Base-by-base conservation (phyloP, 2,113 vertebrate genomes). In the Onychorhynchus coronatus region DNA sequence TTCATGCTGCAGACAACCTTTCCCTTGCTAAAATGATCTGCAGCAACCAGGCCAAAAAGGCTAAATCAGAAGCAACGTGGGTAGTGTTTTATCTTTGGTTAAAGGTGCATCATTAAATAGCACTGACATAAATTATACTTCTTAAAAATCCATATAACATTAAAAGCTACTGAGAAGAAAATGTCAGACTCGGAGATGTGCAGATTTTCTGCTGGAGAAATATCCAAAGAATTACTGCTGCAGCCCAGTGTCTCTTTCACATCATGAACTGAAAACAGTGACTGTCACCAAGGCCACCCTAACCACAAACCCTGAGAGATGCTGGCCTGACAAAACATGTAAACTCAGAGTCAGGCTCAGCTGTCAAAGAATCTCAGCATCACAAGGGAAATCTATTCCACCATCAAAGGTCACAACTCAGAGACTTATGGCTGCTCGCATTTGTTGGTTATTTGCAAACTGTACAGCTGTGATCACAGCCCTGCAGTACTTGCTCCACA, bases 361-460 rank as follows among this genome's bases (percentile, higher is more conserved):
- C 95, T 97, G 97, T 97, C 97, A 98, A 78, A 97, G 96, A 96
- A 96, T 95, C 96, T 97, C 97, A 95, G 71, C 97, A 95, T 98
- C 97, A 96, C 20, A 1, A 90, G 96, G 89, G 85, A 97, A 97
- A 97, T 93, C 97, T 97, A 95, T 98, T 97, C 86, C 91, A 93
- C 95, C 97, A 91, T 91, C 90, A 89, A 98, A 98, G 97, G 97
- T 97, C 97, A 97, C 87, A 76, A 95, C 94, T 97, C 74, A 50
- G 74, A 97, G 96, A 97, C 97, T 98, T 97, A 97, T 83, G 90
- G 96, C 93, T 97, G 91, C 93, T 97, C 85, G 85, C 95, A 97
- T 97, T 95, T 97, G 97, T 96, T 95, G 83, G 96, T 93, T 98
- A 97, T 98, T 98, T 98, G 97, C 96, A 97, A 95, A 96, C 89